Base-by-base conservation (phyloP, 2,797 vertebrate genomes). In the Chrysocyon brachyurus region DNA sequence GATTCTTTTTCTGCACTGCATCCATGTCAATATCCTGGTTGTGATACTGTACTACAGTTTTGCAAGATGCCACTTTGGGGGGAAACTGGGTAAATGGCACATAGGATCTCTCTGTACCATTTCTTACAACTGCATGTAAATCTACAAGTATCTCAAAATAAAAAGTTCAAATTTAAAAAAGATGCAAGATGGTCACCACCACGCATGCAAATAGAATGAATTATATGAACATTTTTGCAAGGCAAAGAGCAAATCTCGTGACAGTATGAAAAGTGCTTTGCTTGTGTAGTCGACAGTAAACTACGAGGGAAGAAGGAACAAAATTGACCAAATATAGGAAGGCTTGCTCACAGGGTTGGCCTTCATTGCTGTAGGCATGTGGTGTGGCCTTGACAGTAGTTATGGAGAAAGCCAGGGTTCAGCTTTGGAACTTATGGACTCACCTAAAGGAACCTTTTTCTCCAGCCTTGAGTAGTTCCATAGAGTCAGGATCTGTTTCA, bases 81-180 rank as follows among this genome's bases (percentile, higher is more conserved):
- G 59, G 46, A 73, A 97, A 83, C 24, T 87, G 28, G 33, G 19
- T 26, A 84, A 95, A 77, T 8, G 4, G 26, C 54, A 33, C n/a
- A 40, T 4, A 73, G 11, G 3, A n/a, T 81, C 24, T 84, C 33
- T 85, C 66, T 87, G 12, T 86, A 61, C 85, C 88, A 49, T 94
- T 96, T 95, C 63, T 59, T 82, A 77, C 3, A 91, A 78, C 6
- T 81, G 28, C 70, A 81, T 49, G 26, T 85, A 95, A 77, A 63
- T 78, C 8, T 88, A 72, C 21, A 85, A 70, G 22, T 57, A 78
- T 66, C 26, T 93, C 49, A 91, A 83, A 79, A 75, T 59, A 64
- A 86, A 90, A 95, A 66, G 52, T 85, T 92, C 73, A 86, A 54
- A 40, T 72, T 82, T 33, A 59, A 57, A 82, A 70, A 70, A 90